Evolutionary conservation across 2,888 invertebrate species (phyloP), one percentile per base, ranked within the genome.

Genomic region (Cylloceria caligata): DNA sequence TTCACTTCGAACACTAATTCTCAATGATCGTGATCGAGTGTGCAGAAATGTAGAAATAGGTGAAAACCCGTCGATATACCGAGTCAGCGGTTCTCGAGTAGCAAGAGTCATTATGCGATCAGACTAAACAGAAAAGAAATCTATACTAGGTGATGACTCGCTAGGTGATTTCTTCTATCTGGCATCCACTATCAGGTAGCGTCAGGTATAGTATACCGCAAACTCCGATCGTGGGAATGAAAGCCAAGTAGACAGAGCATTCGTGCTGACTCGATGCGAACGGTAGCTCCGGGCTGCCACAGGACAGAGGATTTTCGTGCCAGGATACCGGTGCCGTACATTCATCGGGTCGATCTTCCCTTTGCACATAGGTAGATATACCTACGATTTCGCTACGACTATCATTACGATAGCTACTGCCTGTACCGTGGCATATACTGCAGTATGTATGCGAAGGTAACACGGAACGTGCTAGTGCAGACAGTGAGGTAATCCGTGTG

Each of bases 211-310:
- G 39, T 69, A 19, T 27, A 69, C 13, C 19, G 62, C 42, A 45
- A 55, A 19, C n/a, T 30, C 16, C 16, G 5, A 21, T 62, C 42
- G 34, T 9, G 36, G 45, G 9, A 47, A 30, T 55, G 49, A 80
- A 71, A 76, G 80, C 55, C 67, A 71, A 62, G 74, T 55, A 49
- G 62, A 68, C 49, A 5, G 52, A 62, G 52, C 60, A 69, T 75
- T 49, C 75, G 71, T 80, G 80, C 75, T 69, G 68, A 64, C 73
- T 62, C 42, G 62, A 52, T 52, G 30, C 45, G n/a, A 45, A 30
- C 60, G 71, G 36, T 36, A 16, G 39, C 68, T 74, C 39, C 16
- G 13, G 62, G 68, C 67, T 79, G 62, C 62, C 62, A 62, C 42
- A 42, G 52, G 68, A 62, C 55, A 57, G 49, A 57, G 49, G 57